These are phyloP conservation scores for Axis porcinus DNA, from an alignment of 2,113 vertebrate species.

Conservation along the genomic window DNA sequence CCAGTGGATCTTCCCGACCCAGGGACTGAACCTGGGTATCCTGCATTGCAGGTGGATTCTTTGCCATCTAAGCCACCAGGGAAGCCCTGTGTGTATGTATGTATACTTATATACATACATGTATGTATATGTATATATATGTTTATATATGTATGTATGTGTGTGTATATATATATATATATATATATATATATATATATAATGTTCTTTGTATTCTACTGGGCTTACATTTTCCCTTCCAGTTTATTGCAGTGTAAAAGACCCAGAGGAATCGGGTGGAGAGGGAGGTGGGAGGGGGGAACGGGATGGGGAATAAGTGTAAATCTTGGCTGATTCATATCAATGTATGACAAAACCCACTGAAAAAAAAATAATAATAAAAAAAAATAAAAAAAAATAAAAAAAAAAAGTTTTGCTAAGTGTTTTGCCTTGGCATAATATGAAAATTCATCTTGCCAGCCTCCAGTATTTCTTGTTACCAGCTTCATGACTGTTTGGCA, in stretches of 20 bases:
- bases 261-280: too few relatives aligned
- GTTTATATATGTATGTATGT: too few relatives aligned
- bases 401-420: neutral
- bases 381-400: too few relatives aligned
- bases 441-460: neutral
- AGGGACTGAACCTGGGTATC: neutral
- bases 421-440: neutral
- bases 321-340: too few relatives aligned
- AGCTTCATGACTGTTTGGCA: neutral
- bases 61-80: neutral
- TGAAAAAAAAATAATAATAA: too few relatives aligned
- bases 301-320: too few relatives aligned
- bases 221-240: neutral
- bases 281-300: too few relatives aligned
- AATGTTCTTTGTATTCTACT: neutral
- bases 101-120: too few relatives aligned
- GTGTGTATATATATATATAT: too few relatives aligned
- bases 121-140: neutral
- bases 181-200: neutral
- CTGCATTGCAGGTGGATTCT: neutral
- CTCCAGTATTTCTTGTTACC: neutral
- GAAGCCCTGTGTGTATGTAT: neutral
- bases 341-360: too few relatives aligned
- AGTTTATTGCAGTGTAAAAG: neutral
- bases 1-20: neutral